phyloP scores from a whole-genome alignment of 2,888 invertebrate species.

The Lasioglossum villosulum region DNA sequence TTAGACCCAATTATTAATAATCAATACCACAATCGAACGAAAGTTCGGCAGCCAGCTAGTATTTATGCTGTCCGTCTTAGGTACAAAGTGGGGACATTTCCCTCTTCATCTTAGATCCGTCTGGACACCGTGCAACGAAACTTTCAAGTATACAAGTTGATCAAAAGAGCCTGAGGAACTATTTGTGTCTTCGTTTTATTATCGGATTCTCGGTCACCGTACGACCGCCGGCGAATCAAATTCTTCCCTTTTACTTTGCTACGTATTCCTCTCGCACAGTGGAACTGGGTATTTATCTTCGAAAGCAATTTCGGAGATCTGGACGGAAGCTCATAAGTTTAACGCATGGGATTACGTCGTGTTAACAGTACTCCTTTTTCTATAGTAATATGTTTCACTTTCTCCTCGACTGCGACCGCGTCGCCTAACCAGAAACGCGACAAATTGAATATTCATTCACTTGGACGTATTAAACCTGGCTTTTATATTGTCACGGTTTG shows the following conservation, averaged over 20 bases:
- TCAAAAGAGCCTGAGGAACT: constrained; percentile 14
- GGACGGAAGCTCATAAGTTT: constrained; percentile 18
- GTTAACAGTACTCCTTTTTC: neutral
- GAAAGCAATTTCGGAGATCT: constrained; percentile 20
- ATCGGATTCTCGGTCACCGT: constrained; percentile 28
- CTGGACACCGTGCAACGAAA: neutral
- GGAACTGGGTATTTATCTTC: constrained; percentile 32
- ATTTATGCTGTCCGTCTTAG: neutral
- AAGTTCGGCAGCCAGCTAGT: neutral
- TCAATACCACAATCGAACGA: neutral
- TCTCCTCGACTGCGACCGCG: neutral
- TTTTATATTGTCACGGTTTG: constrained; percentile 3
- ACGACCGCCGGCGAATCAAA: constrained; percentile 19
- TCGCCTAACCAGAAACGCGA: neutral
- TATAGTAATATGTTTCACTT: constrained; percentile 4
- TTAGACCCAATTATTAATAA: neutral
- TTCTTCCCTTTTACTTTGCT: neutral
- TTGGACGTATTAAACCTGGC: neutral
- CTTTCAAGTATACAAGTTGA: constrained; percentile 13
- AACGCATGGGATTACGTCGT: neutral
- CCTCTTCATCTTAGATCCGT: neutral
- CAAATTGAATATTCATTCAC: neutral
- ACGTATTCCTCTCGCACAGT: neutral
- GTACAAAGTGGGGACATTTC: neutral
- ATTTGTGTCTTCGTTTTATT: constrained; percentile 34